These are phyloP conservation scores for Drosophila histrio DNA, from an alignment of 2,888 invertebrate genomes.

Conservation along the genomic window DNA sequence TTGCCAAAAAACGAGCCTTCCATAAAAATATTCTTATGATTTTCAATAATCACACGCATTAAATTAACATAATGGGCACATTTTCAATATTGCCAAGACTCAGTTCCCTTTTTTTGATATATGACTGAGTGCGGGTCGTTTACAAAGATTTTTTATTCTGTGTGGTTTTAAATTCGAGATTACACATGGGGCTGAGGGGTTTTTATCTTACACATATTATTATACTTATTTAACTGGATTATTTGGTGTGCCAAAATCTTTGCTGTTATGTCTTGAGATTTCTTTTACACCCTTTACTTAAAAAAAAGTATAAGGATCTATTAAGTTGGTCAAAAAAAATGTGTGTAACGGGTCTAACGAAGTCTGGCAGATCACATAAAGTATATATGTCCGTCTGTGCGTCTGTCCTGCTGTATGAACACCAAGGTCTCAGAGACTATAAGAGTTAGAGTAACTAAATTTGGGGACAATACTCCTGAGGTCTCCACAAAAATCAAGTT, in stretches of 20 bases:
- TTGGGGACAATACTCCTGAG: too few relatives aligned
- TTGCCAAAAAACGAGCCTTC: constrained; percentile 42
- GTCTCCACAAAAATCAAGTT: too few relatives aligned
- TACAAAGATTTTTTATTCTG: constrained; percentile 52
- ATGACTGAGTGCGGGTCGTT: neutral
- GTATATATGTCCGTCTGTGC: too few relatives aligned
- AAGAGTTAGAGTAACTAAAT: too few relatives aligned
- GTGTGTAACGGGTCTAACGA: too few relatives aligned
- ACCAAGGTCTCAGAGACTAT: too few relatives aligned
- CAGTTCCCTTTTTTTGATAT: neutral
- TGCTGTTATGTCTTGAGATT: neutral
- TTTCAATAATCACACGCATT: constrained; percentile 76
- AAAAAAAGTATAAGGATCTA: too few relatives aligned
- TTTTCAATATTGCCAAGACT: constrained; percentile 70
- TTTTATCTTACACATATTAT: neutral
- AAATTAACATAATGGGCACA: constrained; percentile 75
- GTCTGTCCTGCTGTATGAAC: too few relatives aligned
- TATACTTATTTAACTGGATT: neutral
- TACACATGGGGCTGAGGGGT: neutral
- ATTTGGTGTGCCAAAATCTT: neutral
- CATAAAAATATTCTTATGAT: constrained; percentile 75
- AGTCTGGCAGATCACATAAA: too few relatives aligned
- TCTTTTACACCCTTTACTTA: too few relatives aligned
- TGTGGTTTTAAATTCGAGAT: neutral
- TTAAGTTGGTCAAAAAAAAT: too few relatives aligned